Evolutionary conservation across 2,113 vertebrate species (phyloP).

Genomic region (Entelurus aequoreus): DNA sequence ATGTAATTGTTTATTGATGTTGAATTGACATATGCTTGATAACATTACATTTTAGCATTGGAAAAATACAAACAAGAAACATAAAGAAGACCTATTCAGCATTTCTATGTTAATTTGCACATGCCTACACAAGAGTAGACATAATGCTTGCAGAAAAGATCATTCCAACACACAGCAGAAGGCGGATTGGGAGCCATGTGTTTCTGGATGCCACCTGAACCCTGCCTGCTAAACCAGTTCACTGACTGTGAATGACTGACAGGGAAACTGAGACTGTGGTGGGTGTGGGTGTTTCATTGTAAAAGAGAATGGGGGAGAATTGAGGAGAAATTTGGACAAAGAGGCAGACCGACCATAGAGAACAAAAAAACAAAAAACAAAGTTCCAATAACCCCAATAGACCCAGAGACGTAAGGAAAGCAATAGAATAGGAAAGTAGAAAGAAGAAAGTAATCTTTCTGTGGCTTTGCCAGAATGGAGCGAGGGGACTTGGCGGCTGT

Average conservation of each 20-base stretch:
- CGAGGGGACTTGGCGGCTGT: slow-evolving; percentile 70
- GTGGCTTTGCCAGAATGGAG: slow-evolving; percentile 67
- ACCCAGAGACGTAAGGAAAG: not conserved
- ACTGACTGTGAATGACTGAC: slow-evolving; percentile 57
- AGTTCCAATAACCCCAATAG: not conserved
- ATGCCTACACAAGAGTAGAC: too few species aligned
- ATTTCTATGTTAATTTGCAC: too few species aligned
- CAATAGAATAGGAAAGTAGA: slow-evolving; percentile 14
- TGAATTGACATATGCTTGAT: too few species aligned
- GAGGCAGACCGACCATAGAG: slow-evolving; percentile 30
- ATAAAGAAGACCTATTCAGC: too few species aligned
- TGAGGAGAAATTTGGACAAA: slow-evolving; percentile 37
- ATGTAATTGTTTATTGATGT: too few species aligned
- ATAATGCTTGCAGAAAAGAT: slow-evolving; percentile 20
- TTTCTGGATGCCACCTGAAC: slow-evolving; percentile 59
- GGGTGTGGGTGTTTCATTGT: slow-evolving; percentile 19
- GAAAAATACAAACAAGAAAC: too few species aligned
- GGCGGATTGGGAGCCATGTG: slow-evolving; percentile 60
- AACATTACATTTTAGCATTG: too few species aligned
- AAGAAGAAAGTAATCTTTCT: slow-evolving; percentile 55
- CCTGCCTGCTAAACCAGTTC: slow-evolving; percentile 57
- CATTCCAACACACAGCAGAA: slow-evolving; percentile 52
- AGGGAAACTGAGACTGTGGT: slow-evolving; percentile 43
- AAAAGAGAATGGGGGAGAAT: slow-evolving; percentile 24
- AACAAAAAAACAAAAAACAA: slow-evolving; percentile 21